Evolutionary conservation across 1,140 invertebrate genomes (phyloP).

Genomic region (Drosophila simulans): DNA sequence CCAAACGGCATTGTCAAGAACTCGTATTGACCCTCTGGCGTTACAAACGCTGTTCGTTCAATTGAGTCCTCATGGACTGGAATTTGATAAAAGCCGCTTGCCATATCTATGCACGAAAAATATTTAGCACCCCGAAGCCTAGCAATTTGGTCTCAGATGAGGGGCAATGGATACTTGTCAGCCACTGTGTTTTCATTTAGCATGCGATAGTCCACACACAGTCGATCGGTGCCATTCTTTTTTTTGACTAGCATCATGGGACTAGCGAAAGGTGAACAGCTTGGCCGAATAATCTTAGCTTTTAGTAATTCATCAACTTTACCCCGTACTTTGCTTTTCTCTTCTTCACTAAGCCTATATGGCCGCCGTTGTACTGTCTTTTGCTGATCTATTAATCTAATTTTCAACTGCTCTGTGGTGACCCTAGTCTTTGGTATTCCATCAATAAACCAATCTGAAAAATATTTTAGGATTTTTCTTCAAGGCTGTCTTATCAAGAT

Average conservation of each 20-base stretch:
- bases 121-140: slow-evolving; percentile 1
- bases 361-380: neutral
- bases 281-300: slow-evolving; percentile 5
- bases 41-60: no score
- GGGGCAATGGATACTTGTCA: slow-evolving; percentile 6
- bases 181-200: slow-evolving; percentile 5
- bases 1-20: slow-evolving; percentile 7
- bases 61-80: neutral
- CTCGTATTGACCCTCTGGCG: slow-evolving; percentile 1
- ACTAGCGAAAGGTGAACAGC: slow-evolving; percentile 10
- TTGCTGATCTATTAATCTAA: neutral
- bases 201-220: slow-evolving; percentile 3
- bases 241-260: slow-evolving; percentile 9
- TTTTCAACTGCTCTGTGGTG: neutral
- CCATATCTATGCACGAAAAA: slow-evolving; percentile 10
- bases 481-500: neutral
- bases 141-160: slow-evolving; percentile 14
- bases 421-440: neutral
- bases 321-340: slow-evolving; percentile 3
- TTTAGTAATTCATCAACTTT: slow-evolving; percentile 9
- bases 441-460: neutral
- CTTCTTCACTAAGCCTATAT: slow-evolving; percentile 17
- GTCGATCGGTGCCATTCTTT: slow-evolving; percentile 8
- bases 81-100: neutral
- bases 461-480: neutral